Conservation (phyloP, 1,140 invertebrate species). For the Pachyrhynchus sulphureomaculatus region DNA sequence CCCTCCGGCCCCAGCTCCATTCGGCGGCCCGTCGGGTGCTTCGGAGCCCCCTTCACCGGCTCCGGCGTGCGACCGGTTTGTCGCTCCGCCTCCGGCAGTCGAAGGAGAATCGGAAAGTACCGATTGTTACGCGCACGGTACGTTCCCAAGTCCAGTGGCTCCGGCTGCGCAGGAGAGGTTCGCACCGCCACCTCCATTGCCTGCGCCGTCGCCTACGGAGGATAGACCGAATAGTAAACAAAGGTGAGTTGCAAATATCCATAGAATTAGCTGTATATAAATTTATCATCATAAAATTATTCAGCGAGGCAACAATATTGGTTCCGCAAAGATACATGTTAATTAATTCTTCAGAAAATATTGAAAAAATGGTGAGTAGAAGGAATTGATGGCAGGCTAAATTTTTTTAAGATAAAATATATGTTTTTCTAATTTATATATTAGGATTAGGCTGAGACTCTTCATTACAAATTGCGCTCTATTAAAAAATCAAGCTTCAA, state of each 20-base stretch:
- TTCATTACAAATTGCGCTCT: too few relatives aligned
- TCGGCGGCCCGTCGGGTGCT: constrained; percentile 7
- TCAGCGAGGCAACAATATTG: too few relatives aligned
- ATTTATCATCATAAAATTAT: too few relatives aligned
- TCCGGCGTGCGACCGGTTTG: constrained; percentile 48
- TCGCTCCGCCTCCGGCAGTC: constrained; percentile 47
- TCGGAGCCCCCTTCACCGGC: constrained; percentile 52
- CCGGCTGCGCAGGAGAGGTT: constrained; percentile 44
- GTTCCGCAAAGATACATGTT: too few relatives aligned
- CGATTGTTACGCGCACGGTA: constrained; percentile 48
- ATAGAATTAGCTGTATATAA: too few relatives aligned
- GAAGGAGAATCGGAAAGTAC: constrained; percentile 43
- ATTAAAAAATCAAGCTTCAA: too few relatives aligned
- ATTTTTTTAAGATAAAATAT: too few relatives aligned
- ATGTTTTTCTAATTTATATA: too few relatives aligned
- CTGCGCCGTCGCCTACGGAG: constrained; percentile 46
- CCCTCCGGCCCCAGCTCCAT: constrained; percentile 17
- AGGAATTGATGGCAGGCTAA: too few relatives aligned
- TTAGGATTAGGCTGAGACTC: too few relatives aligned
- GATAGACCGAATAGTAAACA: constrained; percentile 36
- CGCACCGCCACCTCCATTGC: constrained; percentile 48
- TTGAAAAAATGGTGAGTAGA: too few relatives aligned
- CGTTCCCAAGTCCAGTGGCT: constrained; percentile 47
- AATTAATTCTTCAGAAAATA: too few relatives aligned
- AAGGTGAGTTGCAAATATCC: constrained; percentile 35